Base-by-base conservation (phyloP, 2,888 invertebrate species). In the Neria commutata region DNA sequence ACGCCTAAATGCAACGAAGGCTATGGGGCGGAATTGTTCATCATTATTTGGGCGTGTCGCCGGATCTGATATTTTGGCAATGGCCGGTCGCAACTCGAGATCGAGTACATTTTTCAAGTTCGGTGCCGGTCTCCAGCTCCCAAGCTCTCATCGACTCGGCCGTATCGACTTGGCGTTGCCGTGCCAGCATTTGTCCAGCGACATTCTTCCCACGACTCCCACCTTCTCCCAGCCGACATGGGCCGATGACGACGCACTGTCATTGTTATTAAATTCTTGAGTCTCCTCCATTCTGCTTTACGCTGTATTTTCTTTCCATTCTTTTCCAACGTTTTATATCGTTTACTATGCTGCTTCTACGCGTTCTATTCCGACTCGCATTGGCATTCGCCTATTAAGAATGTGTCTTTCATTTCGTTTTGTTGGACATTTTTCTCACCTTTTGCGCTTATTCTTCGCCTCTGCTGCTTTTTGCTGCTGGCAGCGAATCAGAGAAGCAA, bases 21-120 rank as follows among this genome's bases (percentile, higher is more conserved):
- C n/a, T n/a, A 29, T 29, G 29, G 29, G 11, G 11, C 29, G 6
- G 29, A 29, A 29, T 29, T 29, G 29, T 11, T 11, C 29, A 8
- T 8, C 17, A 14, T 33, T 50, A 50, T 50, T 50, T 50, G 50
- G 50, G 50, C 50, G 50, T 50, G 50, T 50, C 50, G 50, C n/a
- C n/a, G n/a, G n/a, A n/a, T n/a, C n/a, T n/a, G n/a, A n/a, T n/a
- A n/a, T n/a, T n/a, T n/a, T n/a, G n/a, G n/a, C n/a, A n/a, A n/a
- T n/a, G n/a, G n/a, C n/a, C n/a, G n/a, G n/a, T 49, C 4, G 37
- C 29, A 29, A n/a, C 26, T 26, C 21, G 23, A 10, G 46, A 8
- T 47, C 19, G 14, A 8, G 25, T 19, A 23, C n/a, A 29, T 8
- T n/a, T 37, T 8, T 37, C 11, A 8, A 14, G 37, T 37, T 37